These are phyloP conservation scores for Anthoscopus minutus DNA, from an alignment of 2,113 vertebrate species.

Conservation along the genomic window DNA sequence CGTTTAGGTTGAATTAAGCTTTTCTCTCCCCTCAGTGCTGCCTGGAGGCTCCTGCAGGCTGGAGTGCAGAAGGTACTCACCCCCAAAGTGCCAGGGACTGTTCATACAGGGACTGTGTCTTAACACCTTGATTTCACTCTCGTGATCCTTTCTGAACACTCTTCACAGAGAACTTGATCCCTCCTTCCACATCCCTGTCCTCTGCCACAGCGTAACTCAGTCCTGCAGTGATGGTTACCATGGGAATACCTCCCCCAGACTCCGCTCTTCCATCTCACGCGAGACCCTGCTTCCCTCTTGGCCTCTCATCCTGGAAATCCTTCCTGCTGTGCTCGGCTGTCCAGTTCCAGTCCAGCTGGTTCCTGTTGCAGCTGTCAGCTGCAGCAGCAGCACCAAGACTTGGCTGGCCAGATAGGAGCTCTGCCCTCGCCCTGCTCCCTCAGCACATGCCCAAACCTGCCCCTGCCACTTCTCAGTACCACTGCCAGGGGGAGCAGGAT, in stretches of 20 bases:
- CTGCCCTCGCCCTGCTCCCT: neutral
- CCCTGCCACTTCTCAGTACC: neutral
- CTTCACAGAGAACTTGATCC: neutral
- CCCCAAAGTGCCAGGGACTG: neutral
- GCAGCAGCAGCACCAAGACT: neutral
- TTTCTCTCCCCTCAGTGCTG: neutral
- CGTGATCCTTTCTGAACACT: neutral
- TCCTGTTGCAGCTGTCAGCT: neutral
- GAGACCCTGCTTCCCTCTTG: neutral
- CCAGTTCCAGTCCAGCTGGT: neutral
- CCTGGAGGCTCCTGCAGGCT: neutral
- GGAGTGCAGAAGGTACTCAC: neutral
- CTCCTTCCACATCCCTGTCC: neutral
- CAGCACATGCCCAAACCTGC: neutral
- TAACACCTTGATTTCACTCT: neutral
- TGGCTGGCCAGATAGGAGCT: rapidly evolving
- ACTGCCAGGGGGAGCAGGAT: neutral
- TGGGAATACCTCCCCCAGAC: neutral
- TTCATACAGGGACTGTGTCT: neutral
- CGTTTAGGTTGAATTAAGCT: neutral
- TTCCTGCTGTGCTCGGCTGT: neutral
- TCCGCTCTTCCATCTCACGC: neutral
- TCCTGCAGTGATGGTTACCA: neutral
- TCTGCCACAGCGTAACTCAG: neutral
- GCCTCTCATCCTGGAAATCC: neutral